phyloP scores from a whole-genome alignment of 92 coral and sea anemone species.

The Palythoa caribaeorum region DNA sequence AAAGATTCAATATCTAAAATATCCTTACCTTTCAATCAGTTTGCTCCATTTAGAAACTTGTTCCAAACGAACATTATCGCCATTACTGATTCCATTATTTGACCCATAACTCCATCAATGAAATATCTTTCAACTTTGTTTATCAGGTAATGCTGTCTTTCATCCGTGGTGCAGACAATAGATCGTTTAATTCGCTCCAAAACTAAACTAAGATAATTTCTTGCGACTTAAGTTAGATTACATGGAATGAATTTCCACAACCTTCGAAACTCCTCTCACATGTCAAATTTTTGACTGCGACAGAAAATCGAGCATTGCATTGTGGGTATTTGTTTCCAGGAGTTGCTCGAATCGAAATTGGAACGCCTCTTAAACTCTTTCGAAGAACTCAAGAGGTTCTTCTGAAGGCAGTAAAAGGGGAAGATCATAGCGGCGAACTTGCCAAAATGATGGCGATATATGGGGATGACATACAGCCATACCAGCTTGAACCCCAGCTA shows the following conservation, averaged over 20 bases:
- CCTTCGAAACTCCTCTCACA: not conserved
- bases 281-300: not conserved
- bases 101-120: not conserved
- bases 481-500: conserved; percentile 59
- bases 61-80: not conserved
- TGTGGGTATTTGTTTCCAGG: conserved; percentile 18
- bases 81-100: not conserved
- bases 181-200: not conserved
- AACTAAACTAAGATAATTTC: not conserved
- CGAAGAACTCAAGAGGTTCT: conserved; percentile 53
- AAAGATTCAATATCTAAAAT: not conserved
- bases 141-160: not conserved
- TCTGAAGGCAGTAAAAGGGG: conserved; percentile 64
- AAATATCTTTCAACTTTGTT: not conserved
- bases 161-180: not conserved
- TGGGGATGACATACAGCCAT: conserved; percentile 47
- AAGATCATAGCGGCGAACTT: conserved; percentile 48
- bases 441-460: conserved; percentile 46
- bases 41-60: not conserved
- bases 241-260: not conserved
- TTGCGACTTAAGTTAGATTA: not conserved
- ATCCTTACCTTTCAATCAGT: conserved; percentile 1
- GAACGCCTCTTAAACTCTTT: conserved; percentile 45
- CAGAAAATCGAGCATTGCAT: not conserved
- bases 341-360: not conserved